A percentile compares a stretch with the other conserved stretches of the same genome.
phyloP scores from a whole-genome alignment of 2,113 vertebrate genomes.

The Vimba vimba region DNA sequence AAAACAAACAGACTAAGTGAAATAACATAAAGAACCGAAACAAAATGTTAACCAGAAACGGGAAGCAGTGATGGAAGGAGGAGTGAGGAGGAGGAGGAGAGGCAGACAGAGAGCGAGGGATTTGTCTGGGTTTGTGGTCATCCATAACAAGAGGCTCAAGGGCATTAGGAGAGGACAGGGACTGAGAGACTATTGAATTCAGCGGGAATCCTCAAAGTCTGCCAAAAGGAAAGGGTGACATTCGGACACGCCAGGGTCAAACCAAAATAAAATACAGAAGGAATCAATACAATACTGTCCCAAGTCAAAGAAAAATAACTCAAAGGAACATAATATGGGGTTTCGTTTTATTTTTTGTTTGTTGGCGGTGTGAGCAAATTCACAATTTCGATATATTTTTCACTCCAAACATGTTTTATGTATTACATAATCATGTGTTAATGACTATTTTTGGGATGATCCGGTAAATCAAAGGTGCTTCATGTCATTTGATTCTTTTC shows the following conservation, averaged over 20 bases:
- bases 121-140: constrained; percentile 72
- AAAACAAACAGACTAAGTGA: constrained; percentile 18
- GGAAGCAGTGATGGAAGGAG: constrained; percentile 60
- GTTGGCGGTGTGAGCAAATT: constrained; percentile 48
- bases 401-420: neutral
- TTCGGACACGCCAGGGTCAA: constrained; percentile 33
- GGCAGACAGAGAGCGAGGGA: constrained; percentile 61
- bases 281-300: constrained; percentile 63
- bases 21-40: constrained; percentile 4
- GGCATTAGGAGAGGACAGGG: constrained; percentile 49
- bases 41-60: neutral
- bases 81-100: constrained; percentile 55
- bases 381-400: too few species aligned
- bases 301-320: constrained; percentile 59
- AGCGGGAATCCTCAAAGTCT: constrained; percentile 38
- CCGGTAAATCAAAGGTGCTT: neutral
- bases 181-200: constrained; percentile 41
- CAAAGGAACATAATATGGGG: neutral
- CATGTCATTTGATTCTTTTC: neutral
- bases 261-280: constrained; percentile 63
- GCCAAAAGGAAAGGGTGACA: constrained; percentile 43
- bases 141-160: constrained; percentile 60
- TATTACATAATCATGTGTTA: neutral
- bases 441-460: constrained; percentile 1
- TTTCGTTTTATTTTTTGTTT: neutral